These are phyloP conservation scores for Theonella swinhoei DNA, from an alignment of 37 sponge, comb jelly and placozoan genomes.

Conservation along the genomic window DNA sequence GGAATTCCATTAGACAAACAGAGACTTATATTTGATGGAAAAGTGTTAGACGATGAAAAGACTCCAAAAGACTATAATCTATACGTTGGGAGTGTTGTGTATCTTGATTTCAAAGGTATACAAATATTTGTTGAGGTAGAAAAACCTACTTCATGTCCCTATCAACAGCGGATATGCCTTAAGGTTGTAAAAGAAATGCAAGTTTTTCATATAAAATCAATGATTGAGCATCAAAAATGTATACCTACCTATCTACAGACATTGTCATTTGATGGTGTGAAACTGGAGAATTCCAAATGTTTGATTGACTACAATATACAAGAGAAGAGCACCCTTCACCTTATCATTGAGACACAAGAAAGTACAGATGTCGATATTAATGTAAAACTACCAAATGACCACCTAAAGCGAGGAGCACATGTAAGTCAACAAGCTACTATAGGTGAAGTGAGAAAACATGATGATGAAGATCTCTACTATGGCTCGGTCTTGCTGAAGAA, in stretches of 20 bases:
- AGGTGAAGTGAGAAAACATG: neutral
- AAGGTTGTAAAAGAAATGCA: neutral
- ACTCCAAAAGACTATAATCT: neutral
- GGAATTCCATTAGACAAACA: neutral
- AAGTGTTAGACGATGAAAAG: neutral
- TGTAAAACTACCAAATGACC: too few relatives aligned
- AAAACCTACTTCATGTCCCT: neutral
- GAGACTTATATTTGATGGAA: neutral
- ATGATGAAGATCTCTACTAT: neutral
- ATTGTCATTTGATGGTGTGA: neutral
- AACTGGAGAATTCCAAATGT: neutral
- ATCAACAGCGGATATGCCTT: neutral
- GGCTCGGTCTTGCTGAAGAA: neutral
- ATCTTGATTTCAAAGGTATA: neutral
- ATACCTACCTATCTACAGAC: neutral
- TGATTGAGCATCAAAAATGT: neutral
- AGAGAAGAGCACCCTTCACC: neutral
- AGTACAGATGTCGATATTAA: neutral
- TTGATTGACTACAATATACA: neutral
- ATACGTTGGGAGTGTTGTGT: neutral
- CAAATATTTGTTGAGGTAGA: neutral
- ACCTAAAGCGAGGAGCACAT: too few relatives aligned
- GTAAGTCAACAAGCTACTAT: neutral
- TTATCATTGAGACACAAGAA: neutral
- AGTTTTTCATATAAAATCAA: neutral